These are phyloP conservation scores for Ursus arctos DNA, from an alignment of 2,113 vertebrate genomes.

Conservation along the genomic window DNA sequence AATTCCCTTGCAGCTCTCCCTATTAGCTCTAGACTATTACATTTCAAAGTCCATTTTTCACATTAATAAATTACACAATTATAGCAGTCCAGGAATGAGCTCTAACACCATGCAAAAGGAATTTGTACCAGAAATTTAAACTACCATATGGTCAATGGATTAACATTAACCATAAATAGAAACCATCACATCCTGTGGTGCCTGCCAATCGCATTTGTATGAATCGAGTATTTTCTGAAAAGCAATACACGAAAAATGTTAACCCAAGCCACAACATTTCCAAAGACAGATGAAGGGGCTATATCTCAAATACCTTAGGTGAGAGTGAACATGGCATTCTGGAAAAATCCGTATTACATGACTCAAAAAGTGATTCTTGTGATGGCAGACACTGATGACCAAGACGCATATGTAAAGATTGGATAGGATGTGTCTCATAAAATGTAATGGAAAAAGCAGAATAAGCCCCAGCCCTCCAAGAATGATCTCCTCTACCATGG, in stretches of 20 bases:
- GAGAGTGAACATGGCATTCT: background rate
- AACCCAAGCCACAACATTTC: background rate
- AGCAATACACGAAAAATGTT: background rate
- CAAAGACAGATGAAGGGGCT: background rate
- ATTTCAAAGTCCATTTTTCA: conserved; percentile 79
- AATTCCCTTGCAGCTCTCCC: conserved; percentile 45
- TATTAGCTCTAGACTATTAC: conserved; percentile 66
- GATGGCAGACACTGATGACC: conserved; percentile 41
- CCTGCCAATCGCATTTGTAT: background rate
- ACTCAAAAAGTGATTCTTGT: conserved; percentile 6
- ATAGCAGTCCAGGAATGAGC: conserved; percentile 65
- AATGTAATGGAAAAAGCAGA: conserved; percentile 47
- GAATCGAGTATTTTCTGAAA: conserved; percentile 69
- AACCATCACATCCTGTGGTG: conserved; percentile 26
- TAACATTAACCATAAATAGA: conserved; percentile 70
- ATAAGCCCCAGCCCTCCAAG: background rate
- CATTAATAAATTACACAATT: conserved; percentile 71
- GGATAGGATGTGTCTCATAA: conserved; percentile 51
- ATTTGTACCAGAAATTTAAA: conserved; percentile 76
- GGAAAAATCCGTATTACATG: background rate
- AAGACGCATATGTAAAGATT: conserved; percentile 18
- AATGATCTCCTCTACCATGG: background rate
- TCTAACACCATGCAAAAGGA: conserved; percentile 68
- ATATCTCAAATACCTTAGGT: conserved; percentile 17
- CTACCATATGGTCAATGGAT: conserved; percentile 72